Conservation (phyloP, 2,888 invertebrate genomes). For the Rhagium mordax region DNA sequence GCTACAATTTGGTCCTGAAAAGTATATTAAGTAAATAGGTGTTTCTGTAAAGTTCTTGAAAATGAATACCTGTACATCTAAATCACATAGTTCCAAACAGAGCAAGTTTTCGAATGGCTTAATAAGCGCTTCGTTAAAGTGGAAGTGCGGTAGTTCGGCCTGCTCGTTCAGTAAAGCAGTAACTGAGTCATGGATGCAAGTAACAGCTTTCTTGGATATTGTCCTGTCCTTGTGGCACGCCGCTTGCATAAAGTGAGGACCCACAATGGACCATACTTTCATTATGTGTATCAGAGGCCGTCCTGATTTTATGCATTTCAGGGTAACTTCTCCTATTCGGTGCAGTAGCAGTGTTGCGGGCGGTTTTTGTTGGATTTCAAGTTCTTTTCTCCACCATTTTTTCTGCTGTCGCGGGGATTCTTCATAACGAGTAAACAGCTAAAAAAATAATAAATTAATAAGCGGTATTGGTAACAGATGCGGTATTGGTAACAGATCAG, state of each 20-base stretch:
- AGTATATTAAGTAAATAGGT: conserved; percentile 16
- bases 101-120: conserved; percentile 96
- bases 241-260: conserved; percentile 96
- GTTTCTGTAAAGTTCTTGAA: conserved; percentile 67
- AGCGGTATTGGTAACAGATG: too few species aligned
- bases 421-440: conserved; percentile 68
- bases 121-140: conserved; percentile 94
- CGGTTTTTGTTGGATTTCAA: conserved; percentile 67
- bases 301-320: conserved; percentile 89
- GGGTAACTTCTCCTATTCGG: conserved; percentile 89
- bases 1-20: conserved; percentile 87
- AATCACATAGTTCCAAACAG: conserved; percentile 93
- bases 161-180: conserved; percentile 90
- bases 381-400: conserved; percentile 68
- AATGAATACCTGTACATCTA: conserved; percentile 82
- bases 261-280: conserved; percentile 93
- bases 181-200: conserved; percentile 93
- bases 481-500: too few species aligned
- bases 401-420: conserved; percentile 69
- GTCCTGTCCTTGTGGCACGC: conserved; percentile 92
- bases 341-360: conserved; percentile 80
- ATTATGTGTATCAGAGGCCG: conserved; percentile 92
- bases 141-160: conserved; percentile 92
- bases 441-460: conserved; percentile 41
- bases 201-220: conserved; percentile 92